Base-by-base conservation (phyloP, 2,888 invertebrate genomes). In the Villa cingulata region DNA sequence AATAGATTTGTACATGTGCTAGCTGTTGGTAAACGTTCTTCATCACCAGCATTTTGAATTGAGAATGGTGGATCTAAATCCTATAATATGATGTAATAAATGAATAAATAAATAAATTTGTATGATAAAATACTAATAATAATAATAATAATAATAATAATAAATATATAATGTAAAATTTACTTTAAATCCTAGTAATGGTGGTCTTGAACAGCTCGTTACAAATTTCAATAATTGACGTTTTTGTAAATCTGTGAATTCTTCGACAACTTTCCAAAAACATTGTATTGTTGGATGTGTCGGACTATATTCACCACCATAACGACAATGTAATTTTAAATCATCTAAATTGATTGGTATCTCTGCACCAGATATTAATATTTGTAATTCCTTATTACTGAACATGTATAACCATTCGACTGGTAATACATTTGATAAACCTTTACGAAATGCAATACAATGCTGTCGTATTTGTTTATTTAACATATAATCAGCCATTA, bases 1-100 rank as follows among this genome's bases (percentile, higher is more conserved):
- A 98, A 74, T 53, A 98, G 76, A 74, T 98, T 97, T 83, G 98
- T 90, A 65, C 97, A 98, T 5, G 98, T 98, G 67, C 92, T 92
- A 10, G 97, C 90, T 14, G 96, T 92, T 0, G 97, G 97, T 61
- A 98, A 77, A 15, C 95, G 80, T 64, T 92, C 89, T 56, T 87
- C 83, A 42, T 79, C 79, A 14, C 92, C 95, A 48, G 89, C 90
- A 51, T 87, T 86, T 62, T 96, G 95, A 61, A 98, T 92, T 63
- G 92, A 92, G 70, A 98, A 95, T 2, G 91, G 85, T 14, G 98
- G 97, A 69, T 90, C 87, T 53, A 97, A 71, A 65, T 96, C 95
- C 87, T 94, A 60, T 56, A 37, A 53, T 54, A 42, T 51, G 37
- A 34, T 20, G 34, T n/a, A 44, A 37, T 32, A 15, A 15, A 38